These are phyloP conservation scores for Numida meleagris DNA, from an alignment of 2,113 vertebrate species.

Conservation along the genomic window DNA sequence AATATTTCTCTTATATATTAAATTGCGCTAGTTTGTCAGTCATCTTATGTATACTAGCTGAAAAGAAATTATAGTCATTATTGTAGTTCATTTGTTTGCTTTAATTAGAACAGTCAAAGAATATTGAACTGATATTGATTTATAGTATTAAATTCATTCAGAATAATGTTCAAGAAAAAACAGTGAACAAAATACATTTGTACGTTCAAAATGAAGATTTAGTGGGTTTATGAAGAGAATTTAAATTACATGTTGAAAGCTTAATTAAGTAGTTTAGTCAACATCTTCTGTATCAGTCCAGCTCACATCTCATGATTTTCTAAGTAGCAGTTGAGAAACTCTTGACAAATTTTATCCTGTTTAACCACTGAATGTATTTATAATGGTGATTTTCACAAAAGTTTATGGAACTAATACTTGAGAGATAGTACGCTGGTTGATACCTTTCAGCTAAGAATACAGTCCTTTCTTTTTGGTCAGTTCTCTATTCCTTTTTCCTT, in stretches of 20 bases:
- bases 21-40: slow-evolving; percentile 68
- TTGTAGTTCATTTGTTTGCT: slow-evolving; percentile 72
- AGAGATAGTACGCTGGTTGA: neutral
- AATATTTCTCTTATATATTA: slow-evolving; percentile 74
- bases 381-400: neutral
- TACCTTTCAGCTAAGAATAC: neutral
- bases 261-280: slow-evolving; percentile 17
- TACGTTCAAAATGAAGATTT: neutral
- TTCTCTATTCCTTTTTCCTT: neutral
- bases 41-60: slow-evolving; percentile 58
- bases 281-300: neutral
- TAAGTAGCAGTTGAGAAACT: neutral
- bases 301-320: neutral
- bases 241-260: slow-evolving; percentile 24
- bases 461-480: neutral
- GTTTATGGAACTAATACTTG: neutral
- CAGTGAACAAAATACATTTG: slow-evolving; percentile 26
- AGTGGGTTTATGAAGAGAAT: neutral
- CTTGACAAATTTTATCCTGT: neutral
- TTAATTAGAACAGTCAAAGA: slow-evolving; percentile 68
- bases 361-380: neutral
- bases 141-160: slow-evolving; percentile 60
- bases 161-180: slow-evolving; percentile 62
- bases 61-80: slow-evolving; percentile 70
- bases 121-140: slow-evolving; percentile 58